Base-by-base conservation (phyloP, 2,888 invertebrate species). In the Campopleginae sp. region DNA sequence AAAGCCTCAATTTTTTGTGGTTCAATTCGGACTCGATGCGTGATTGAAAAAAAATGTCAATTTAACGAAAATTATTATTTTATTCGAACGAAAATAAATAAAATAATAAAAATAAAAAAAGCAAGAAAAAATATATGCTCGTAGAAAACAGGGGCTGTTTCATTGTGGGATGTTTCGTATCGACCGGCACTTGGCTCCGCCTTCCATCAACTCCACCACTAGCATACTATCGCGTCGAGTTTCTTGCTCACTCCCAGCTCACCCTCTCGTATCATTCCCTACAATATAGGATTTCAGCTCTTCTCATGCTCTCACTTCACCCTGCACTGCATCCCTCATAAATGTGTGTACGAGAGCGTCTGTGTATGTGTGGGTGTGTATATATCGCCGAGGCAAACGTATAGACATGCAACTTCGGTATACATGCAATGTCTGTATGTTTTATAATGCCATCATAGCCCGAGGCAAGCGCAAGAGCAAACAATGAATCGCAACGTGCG, bases 121-220 rank as follows among this genome's bases (percentile, higher is more conserved):
- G 2, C 14, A 7, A 12, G 1, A 14, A 12, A 33, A 23, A 65
- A 19, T 65, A 75, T 46, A 63, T 46, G 27, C 17, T 46, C 44
- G 38, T 31, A 79, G 63, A 77, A 65, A 77, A 84, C 82, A 82
- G 88, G 88, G 90, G 87, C 89, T 88, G 89, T 90, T 91, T 89
- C 89, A 90, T 89, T 88, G 88, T 88, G 89, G 89, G 90, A 88
- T 90, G 88, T 89, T 89, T 90, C 89, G 88, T 91, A 90, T 91
- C 90, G 90, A 90, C 89, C 90, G 87, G 87, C 83, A 89, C 89
- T 89, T 89, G 88, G 89, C 91, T 90, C 89, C 91, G 89, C 90
- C 89, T 89, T 87, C 87, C 84, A 82, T 86, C 85, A 77, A 88
- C 84, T 65, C 86, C 68, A 82, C 84, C 78, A 87, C 83, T 85